phyloP scores from a whole-genome alignment of 2,113 vertebrate species.

The Scartelaos histophorus region DNA sequence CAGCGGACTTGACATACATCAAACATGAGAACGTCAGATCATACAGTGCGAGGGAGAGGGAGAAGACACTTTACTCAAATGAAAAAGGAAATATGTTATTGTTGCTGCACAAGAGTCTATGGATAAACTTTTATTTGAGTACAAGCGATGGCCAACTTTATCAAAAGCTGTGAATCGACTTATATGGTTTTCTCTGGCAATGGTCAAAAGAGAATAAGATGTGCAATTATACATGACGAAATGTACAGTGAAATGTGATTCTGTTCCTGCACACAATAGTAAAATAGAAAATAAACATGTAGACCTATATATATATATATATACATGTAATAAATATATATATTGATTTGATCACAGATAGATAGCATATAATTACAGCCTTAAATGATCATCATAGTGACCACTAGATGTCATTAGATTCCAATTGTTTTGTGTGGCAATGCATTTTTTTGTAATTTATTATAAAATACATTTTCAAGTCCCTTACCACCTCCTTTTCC shows the following conservation, averaged over 20 bases:
- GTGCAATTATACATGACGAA: background rate
- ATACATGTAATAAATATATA: too few relatives aligned
- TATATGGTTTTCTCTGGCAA: background rate
- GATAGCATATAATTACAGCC: background rate
- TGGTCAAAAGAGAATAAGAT: background rate
- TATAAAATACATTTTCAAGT: too few relatives aligned
- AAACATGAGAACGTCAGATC: slow-evolving; percentile 57
- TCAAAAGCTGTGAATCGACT: background rate
- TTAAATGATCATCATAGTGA: background rate
- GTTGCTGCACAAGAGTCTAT: slow-evolving; percentile 24
- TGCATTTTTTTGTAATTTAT: too few relatives aligned
- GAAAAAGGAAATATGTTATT: slow-evolving; percentile 14
- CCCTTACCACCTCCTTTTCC: background rate
- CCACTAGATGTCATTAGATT: background rate
- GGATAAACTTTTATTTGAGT: background rate
- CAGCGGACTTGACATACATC: slow-evolving; percentile 58
- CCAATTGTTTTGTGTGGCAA: too few relatives aligned
- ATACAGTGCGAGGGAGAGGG: slow-evolving; percentile 28
- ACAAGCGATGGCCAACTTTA: too few relatives aligned
- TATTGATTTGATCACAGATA: background rate
- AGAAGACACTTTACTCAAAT: slow-evolving; percentile 1
- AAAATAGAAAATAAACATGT: background rate
- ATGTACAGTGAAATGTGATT: background rate
- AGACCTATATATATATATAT: too few relatives aligned
- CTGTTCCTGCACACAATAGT: background rate